Base-by-base conservation (phyloP, 2,113 vertebrate genomes). In the Seriola aureovittata region DNA sequence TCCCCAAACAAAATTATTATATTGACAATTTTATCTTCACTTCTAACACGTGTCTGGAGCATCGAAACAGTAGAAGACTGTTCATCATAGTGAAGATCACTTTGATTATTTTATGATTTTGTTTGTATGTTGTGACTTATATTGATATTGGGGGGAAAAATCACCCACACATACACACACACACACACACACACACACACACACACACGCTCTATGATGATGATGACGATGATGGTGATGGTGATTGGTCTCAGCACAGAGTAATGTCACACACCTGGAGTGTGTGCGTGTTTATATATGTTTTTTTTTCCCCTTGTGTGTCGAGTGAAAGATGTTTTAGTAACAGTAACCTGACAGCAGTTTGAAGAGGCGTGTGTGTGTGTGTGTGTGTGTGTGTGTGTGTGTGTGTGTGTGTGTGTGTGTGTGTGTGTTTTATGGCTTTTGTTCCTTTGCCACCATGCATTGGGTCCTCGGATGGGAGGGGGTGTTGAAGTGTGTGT, bases 401-500 rank as follows among this genome's bases (percentile, higher is more conserved):
- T 12, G 10, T 29, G 48, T 44, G 71, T 74, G 63, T 64, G 67
- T 38, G 67, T 36, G 50, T 42, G 40, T 73, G 40, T 55, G 34
- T 12, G 10, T 29, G 48, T 44, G 71, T 74, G 63, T 64, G 67
- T 38, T 1, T 14, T 29, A 36, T 16, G 34, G 19, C 68, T 74
- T 81, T 83, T 87, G 77, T 89, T 87, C 14, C 29, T 60, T 57
- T 78, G 80, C 69, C 78, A 85, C 69, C 60, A 59, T 74, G 42
- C 42, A 66, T 48, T 19, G 36, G 44, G 63, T 58, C 38, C 59
- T 80, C 5, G 3, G 62, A 21, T 32, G 16, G 34, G 50, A 34
- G 65, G 66, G 14, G 46, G 36, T 58, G 78, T 36, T 66, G 38
- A 23, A 4, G 19, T 44, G 17, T 21, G 50, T 52, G 50, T 21